Evolutionary conservation across 2,113 vertebrate species (phyloP).

Genomic region (Lagopus muta): DNA sequence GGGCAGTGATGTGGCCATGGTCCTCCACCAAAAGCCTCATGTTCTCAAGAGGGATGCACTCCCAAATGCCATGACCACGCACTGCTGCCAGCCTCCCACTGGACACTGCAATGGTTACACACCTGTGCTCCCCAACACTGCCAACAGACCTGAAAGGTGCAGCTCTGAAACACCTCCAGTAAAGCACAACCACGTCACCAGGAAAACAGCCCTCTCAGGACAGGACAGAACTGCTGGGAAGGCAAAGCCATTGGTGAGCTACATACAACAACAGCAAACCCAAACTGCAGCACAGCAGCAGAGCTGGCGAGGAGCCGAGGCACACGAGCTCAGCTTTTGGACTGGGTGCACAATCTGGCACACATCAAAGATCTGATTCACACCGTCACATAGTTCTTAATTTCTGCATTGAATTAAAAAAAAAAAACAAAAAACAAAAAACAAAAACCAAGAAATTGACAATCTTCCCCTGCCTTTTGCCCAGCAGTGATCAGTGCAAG

Average conservation of each 20-base stretch:
- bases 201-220: not conserved
- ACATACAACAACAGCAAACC: not conserved
- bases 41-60: not conserved
- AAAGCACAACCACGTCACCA: not conserved
- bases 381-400: rapidly evolving
- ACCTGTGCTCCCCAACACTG: not conserved
- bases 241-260: not conserved
- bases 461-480: not conserved
- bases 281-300: not conserved
- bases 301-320: not conserved
- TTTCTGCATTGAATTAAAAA: not conserved
- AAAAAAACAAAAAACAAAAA: too few relatives aligned
- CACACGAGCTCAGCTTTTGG: not conserved
- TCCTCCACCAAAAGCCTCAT: not conserved
- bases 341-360: not conserved
- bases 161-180: not conserved
- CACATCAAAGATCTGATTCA: not conserved
- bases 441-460: not conserved
- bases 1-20: rapidly evolving
- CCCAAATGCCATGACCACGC: rapidly evolving
- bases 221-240: not conserved
- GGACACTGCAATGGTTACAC: rapidly evolving
- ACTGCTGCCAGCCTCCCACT: rapidly evolving
- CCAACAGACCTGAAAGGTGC: rapidly evolving
- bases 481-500: not conserved